Percentiles rank a stretch among this genome's conserved stretches.
Evolutionary conservation across 2,797 vertebrate species (phyloP).

Genomic region (Sebastes cheni): DNA sequence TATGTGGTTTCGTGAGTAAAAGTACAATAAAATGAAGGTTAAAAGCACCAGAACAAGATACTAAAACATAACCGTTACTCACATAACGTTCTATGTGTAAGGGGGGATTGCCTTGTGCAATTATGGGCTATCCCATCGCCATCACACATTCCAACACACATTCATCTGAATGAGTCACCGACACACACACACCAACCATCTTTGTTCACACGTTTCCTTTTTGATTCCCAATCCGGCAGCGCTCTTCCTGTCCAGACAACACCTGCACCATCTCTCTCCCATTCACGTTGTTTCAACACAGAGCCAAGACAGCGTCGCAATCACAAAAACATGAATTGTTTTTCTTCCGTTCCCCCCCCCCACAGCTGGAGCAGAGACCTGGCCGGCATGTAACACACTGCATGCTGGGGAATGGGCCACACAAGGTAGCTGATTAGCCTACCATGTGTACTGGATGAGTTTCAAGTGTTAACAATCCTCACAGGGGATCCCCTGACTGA

Average conservation of each 20-base stretch:
- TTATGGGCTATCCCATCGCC: constrained; percentile 27
- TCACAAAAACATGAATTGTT: constrained; percentile 52
- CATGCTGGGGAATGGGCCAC: constrained; percentile 11
- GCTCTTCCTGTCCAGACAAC: constrained; percentile 68
- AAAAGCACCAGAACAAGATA: background rate
- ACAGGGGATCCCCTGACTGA: background rate
- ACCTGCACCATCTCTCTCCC: constrained; percentile 61
- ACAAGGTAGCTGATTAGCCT: constrained; percentile 26
- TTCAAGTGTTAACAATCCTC: constrained; percentile 15
- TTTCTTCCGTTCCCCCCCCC: constrained; percentile 16
- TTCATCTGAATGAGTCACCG: constrained; percentile 63
- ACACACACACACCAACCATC: constrained; percentile 34
- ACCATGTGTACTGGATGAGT: constrained; percentile 36
- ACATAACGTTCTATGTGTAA: background rate
- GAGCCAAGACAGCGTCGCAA: constrained; percentile 7
- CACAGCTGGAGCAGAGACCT: constrained; percentile 23
- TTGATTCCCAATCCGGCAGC: constrained; percentile 53
- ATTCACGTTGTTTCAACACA: constrained; percentile 10
- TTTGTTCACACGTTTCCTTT: constrained; percentile 65
- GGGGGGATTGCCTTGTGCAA: constrained; percentile 43
- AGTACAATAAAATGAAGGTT: background rate
- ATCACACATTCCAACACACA: constrained; percentile 40
- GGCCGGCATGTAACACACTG: background rate
- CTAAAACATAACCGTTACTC: background rate
- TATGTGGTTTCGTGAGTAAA: background rate